Evolutionary conservation across 2,888 invertebrate species (phyloP).

Genomic region (Ceratothoa steindachneri): DNA sequence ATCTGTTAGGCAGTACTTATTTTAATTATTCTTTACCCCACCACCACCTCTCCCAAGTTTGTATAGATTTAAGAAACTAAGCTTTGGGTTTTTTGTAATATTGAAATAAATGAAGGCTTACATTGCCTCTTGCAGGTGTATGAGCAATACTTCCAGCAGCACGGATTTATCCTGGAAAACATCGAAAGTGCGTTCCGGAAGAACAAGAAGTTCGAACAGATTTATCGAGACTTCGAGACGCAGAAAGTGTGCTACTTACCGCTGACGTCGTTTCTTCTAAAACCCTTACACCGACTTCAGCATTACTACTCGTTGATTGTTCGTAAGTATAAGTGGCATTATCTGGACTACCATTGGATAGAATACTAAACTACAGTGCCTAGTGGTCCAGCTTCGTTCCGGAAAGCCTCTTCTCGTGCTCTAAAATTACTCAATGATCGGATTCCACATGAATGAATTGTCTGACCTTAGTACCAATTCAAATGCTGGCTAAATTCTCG

Average conservation of each 20-base stretch:
- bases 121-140: conserved; percentile 62
- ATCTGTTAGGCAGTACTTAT: no score
- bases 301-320: conserved; percentile 76
- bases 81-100: no score
- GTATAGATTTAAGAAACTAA: no score
- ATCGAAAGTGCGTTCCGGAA: conserved; percentile 72
- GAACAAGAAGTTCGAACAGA: conserved; percentile 65
- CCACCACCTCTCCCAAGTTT: no score
- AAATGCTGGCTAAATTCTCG: no score
- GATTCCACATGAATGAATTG: no score
- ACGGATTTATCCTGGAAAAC: conserved; percentile 60
- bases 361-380: conserved; percentile 8
- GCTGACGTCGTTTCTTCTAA: conserved; percentile 72
- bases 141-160: conserved; percentile 59
- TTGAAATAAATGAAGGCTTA: no score
- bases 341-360: background rate
- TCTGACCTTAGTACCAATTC: no score
- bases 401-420: background rate
- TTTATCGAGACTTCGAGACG: conserved; percentile 72
- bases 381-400: conserved; percentile 14
- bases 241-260: conserved; percentile 83
- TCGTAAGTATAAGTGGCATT: conserved; percentile 59
- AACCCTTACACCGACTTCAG: conserved; percentile 76
- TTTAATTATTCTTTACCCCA: no score
- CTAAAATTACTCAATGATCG: no score